phyloP scores from a whole-genome alignment of 1,140 invertebrate species.

The Drosophila melanica region DNA sequence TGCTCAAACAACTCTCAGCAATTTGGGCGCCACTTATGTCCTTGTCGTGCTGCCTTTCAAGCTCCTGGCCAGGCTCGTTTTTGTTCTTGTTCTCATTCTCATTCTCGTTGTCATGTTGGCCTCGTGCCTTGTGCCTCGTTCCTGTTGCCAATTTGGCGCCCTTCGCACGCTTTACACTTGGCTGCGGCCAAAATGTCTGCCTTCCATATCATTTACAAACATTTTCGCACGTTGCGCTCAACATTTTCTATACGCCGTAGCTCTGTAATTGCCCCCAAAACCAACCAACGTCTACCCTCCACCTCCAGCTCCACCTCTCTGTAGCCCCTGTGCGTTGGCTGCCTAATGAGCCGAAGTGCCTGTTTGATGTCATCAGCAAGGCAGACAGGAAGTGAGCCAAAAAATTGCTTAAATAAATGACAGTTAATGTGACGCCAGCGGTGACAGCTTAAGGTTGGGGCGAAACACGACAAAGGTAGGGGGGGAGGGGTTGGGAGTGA shows the following conservation, averaged over 20 bases:
- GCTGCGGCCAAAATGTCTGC: slow-evolving; percentile 68
- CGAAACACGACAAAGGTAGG: not conserved
- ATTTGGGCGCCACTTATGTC: slow-evolving; percentile 59
- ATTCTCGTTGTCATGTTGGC: not conserved
- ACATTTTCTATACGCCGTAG: slow-evolving; percentile 47
- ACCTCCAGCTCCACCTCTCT: not conserved
- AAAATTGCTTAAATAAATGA: slow-evolving; percentile 82
- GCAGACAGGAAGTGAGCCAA: slow-evolving; percentile 77
- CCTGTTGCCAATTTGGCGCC: slow-evolving; percentile 37
- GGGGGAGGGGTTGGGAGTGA: not conserved
- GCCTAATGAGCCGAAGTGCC: slow-evolving; percentile 81
- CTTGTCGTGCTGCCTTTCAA: slow-evolving; percentile 28
- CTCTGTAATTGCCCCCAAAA: slow-evolving; percentile 69
- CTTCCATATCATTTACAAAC: slow-evolving; percentile 53
- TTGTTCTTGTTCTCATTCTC: not conserved
- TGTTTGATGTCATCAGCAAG: slow-evolving; percentile 76
- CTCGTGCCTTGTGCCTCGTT: slow-evolving; percentile 6
- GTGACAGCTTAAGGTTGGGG: slow-evolving; percentile 30
- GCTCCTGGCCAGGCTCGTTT: not conserved
- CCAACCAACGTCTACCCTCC: not conserved
- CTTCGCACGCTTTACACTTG: slow-evolving; percentile 66
- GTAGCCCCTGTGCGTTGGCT: slow-evolving; percentile 39
- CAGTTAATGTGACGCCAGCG: slow-evolving; percentile 75
- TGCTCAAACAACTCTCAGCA: slow-evolving; percentile 42
- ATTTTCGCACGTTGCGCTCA: slow-evolving; percentile 70